phyloP scores from a whole-genome alignment of 2,888 invertebrate genomes.

The Dysmachus trigonus region DNA sequence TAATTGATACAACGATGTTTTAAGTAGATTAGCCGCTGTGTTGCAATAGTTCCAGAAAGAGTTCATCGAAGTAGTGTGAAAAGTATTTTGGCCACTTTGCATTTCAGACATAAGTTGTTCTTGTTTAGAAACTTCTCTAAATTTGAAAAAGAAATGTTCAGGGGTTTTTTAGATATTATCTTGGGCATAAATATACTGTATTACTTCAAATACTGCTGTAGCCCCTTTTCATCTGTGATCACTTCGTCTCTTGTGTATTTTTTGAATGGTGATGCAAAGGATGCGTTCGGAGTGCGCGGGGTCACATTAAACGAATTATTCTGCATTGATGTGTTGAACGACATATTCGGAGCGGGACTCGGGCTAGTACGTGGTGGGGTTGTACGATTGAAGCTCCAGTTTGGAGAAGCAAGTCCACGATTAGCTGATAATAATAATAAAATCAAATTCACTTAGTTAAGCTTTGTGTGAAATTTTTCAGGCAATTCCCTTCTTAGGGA shows the following conservation, averaged over 20 bases:
- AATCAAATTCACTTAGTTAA: too few species aligned
- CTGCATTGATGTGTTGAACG: conserved; percentile 56
- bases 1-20: conserved; percentile 62
- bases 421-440: conserved; percentile 33
- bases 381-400: conserved; percentile 57
- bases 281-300: conserved; percentile 54
- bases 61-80: conserved; percentile 56
- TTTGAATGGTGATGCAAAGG: conserved; percentile 59
- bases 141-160: background rate
- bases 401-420: conserved; percentile 51
- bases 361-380: conserved; percentile 57
- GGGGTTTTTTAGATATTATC: background rate
- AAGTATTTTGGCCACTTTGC: conserved; percentile 52
- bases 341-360: conserved; percentile 55
- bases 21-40: conserved; percentile 60
- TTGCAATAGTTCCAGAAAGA: conserved; percentile 65
- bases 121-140: conserved; percentile 56
- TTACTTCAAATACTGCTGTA: conserved; percentile 65
- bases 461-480: too few species aligned
- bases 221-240: conserved; percentile 66
- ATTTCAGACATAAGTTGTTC: conserved; percentile 57
- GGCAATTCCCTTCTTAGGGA: too few species aligned
- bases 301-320: conserved; percentile 58
- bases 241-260: conserved; percentile 61
- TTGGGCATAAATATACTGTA: conserved; percentile 45